phyloP scores from a whole-genome alignment of 2,888 invertebrate genomes.

The Baccha elongata region DNA sequence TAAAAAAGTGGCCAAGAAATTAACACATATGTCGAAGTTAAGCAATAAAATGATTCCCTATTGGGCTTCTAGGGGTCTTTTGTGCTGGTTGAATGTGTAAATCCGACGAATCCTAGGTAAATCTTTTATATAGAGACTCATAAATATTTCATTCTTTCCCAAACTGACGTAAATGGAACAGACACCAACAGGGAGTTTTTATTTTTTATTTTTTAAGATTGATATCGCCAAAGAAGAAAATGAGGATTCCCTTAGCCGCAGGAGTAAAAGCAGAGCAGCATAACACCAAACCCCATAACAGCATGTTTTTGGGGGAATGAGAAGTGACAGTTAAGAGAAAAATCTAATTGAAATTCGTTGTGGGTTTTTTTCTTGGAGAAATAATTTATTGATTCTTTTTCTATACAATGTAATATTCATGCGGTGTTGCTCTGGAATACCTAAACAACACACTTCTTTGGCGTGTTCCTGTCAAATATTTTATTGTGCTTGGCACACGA shows the following conservation, averaged over 20 bases:
- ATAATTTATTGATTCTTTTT: slow-evolving; percentile 64
- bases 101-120: slow-evolving; percentile 58
- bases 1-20: slow-evolving; percentile 72
- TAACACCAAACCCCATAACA: neutral
- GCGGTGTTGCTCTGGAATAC: neutral
- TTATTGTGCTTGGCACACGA: slow-evolving; percentile 25
- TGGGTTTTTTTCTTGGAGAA: slow-evolving; percentile 7
- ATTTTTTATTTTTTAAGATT: slow-evolving; percentile 3
- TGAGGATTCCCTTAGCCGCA: neutral
- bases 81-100: slow-evolving; percentile 41
- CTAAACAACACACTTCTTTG: slow-evolving; percentile 26
- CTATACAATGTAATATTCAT: slow-evolving; percentile 1
- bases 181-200: neutral
- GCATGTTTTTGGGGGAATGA: neutral
- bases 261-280: neutral
- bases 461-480: slow-evolving; percentile 41
- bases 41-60: slow-evolving; percentile 60
- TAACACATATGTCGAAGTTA: slow-evolving; percentile 65
- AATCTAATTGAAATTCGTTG: slow-evolving; percentile 64
- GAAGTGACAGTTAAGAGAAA: slow-evolving; percentile 8
- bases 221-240: slow-evolving; percentile 2
- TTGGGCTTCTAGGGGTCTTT: slow-evolving; percentile 26
- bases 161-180: neutral
- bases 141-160: slow-evolving; percentile 64
- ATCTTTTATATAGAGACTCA: slow-evolving; percentile 63